phyloP scores from a whole-genome alignment of 2,888 invertebrate genomes.

The Orgyia antiqua region DNA sequence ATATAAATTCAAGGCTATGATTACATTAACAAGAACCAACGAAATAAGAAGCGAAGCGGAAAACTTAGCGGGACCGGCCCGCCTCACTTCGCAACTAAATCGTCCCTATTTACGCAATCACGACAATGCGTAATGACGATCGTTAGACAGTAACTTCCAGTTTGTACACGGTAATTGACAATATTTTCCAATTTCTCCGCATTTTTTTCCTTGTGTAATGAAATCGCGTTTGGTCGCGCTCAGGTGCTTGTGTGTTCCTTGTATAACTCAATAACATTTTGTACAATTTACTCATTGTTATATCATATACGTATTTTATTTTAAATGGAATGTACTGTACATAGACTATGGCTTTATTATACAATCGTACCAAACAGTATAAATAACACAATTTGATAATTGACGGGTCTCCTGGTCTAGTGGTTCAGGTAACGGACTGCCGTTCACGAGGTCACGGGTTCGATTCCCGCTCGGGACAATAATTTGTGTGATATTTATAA shows the following conservation, averaged over 20 bases:
- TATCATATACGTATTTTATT: conserved; percentile 7
- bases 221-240: conserved; percentile 56
- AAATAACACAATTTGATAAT: too few relatives aligned
- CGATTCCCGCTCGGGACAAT: too few relatives aligned
- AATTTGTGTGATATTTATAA: too few relatives aligned
- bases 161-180: conserved; percentile 70
- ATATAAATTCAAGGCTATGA: conserved; percentile 41
- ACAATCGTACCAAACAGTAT: too few relatives aligned
- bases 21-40: conserved; percentile 60
- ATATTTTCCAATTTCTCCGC: conserved; percentile 73
- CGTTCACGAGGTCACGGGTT: too few relatives aligned
- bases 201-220: conserved; percentile 54
- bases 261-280: conserved; percentile 27
- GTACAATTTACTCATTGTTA: conserved; percentile 18
- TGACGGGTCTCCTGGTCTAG: too few relatives aligned
- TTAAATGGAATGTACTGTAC: background rate
- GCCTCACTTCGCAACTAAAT: conserved; percentile 58
- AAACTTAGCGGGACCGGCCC: conserved; percentile 50
- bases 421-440: too few relatives aligned
- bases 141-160: conserved; percentile 51
- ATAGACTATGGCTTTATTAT: too few relatives aligned
- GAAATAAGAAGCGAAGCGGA: conserved; percentile 59
- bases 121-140: conserved; percentile 71
- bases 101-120: conserved; percentile 69
- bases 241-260: conserved; percentile 41